Conservation (phyloP, 2,888 invertebrate genomes). For the Nomada fucata region DNA sequence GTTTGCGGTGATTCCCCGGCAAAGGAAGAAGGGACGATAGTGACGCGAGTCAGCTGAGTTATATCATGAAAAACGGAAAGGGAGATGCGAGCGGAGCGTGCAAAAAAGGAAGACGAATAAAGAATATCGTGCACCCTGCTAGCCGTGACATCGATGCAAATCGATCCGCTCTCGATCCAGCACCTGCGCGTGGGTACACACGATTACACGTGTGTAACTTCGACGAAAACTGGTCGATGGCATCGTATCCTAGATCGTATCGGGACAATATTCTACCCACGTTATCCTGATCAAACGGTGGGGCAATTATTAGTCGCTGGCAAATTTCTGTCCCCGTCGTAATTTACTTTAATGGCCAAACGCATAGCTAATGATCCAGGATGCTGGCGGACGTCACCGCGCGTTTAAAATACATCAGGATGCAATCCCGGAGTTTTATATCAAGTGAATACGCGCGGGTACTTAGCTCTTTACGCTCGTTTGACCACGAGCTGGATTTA, state of each 20-base stretch:
- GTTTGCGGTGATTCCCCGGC: constrained; percentile 19
- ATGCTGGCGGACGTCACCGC: constrained; percentile 8
- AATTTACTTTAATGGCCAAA: constrained; percentile 52
- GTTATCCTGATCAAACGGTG: constrained; percentile 37
- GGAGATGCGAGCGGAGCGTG: constrained; percentile 16
- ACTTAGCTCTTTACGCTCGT: too few species aligned
- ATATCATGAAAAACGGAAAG: constrained; percentile 18
- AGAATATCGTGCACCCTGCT: constrained; percentile 49
- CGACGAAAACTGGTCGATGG: constrained; percentile 63
- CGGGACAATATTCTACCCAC: constrained; percentile 43
- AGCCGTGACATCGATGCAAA: constrained; percentile 59
- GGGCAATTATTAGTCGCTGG: constrained; percentile 64
- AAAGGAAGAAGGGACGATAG: constrained; percentile 12
- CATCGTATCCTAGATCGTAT: constrained; percentile 66
- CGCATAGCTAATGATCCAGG: constrained; percentile 27
- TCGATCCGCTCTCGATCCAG: constrained; percentile 58
- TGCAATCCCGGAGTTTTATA: too few species aligned
- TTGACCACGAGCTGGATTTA: too few species aligned
- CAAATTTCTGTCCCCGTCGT: constrained; percentile 60
- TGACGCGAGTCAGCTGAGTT: constrained; percentile 18
- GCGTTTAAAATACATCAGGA: not conserved
- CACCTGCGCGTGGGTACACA: constrained; percentile 70
- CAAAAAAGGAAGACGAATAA: constrained; percentile 24
- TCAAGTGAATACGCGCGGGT: too few species aligned
- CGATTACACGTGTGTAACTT: constrained; percentile 69